Base-by-base conservation (phyloP, 2,113 vertebrate species). In the Tapirus terrestris region DNA sequence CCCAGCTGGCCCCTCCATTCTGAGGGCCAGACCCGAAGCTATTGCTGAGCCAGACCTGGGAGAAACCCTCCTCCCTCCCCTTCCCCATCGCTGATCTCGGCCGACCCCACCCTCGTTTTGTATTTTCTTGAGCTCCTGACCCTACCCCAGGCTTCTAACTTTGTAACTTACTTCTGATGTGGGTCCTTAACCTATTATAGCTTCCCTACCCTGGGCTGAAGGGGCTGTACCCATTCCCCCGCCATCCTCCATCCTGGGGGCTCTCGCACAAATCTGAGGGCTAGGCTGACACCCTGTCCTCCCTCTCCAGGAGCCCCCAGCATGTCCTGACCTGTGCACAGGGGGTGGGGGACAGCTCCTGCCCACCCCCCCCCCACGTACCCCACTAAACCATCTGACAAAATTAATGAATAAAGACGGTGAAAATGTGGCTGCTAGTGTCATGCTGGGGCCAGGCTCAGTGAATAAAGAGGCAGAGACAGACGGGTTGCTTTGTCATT, bases 11-110 rank as follows among this genome's bases (percentile, higher is more conserved):
- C 99, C 13, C 98, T 99, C 61, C 98, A 98, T 77, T 98, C 98
- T 17, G 99, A 99, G 96, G 99, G 99, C 65, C 99, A 99, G 96
- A 99, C 99, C 3, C 98, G 98, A 65, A 99, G 99, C 98, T 99
- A 99, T 96, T 99, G 99, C 97, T 99, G 97, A 98, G 83, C 65
- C 21, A 27, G 79, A 60, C 72, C 89, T n/a, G 45, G 60, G 60
- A n/a, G 76, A 76, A 53, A 13, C 27, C 95, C 29, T 77, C 39
- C 73, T 84, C 17, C 75, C 58, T 43, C 36, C 39, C 65, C 33
- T 77, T 72, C 18, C 3, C 67, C 53, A 6, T 70, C 68, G 17
- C 25, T 60, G 93, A 88, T 75, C 81, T 60, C 77, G 76, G 85
- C 79, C 86, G 39, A 5, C 63, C 75, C 82, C 39, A 18, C 53